These are phyloP conservation scores for Panagrolaimus sp. DNA, from an alignment of 1,140 invertebrate species.

Conservation along the genomic window DNA sequence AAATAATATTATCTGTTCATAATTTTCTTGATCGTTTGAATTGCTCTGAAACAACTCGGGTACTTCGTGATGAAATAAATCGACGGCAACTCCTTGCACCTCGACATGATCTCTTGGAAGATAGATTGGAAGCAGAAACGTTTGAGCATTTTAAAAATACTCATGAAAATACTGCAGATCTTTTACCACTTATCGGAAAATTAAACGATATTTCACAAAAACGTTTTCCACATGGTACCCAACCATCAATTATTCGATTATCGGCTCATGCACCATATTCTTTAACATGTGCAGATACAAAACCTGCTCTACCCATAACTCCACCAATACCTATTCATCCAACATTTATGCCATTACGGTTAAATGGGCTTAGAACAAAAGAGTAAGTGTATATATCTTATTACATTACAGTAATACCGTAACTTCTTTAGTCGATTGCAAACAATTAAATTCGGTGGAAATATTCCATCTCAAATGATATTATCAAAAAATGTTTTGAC, in stretches of 20 bases:
- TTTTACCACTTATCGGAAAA: neutral
- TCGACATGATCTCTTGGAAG: conserved; percentile 19
- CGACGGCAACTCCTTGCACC: neutral
- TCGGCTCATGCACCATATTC: no score
- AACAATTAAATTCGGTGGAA: no score
- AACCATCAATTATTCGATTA: no score
- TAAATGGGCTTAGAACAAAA: no score
- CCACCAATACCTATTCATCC: neutral
- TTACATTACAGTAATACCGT: no score
- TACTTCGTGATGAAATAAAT: neutral
- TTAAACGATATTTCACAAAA: no score
- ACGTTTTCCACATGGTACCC: no score
- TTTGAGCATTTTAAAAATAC: neutral
- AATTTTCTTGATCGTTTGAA: neutral
- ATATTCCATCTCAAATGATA: conserved; percentile 61
- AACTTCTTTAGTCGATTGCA: no score
- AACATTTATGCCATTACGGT: neutral
- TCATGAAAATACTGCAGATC: conserved; percentile 17
- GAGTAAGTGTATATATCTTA: no score
- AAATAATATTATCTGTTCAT: neutral
- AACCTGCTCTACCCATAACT: neutral
- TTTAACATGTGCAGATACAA: no score
- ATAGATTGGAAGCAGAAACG: neutral
- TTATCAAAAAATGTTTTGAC: conserved; percentile 67
- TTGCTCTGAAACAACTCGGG: conserved; percentile 12